These are phyloP conservation scores for Stenchaetothrips biformis DNA, from an alignment of 2,888 invertebrate species.

Conservation along the genomic window DNA sequence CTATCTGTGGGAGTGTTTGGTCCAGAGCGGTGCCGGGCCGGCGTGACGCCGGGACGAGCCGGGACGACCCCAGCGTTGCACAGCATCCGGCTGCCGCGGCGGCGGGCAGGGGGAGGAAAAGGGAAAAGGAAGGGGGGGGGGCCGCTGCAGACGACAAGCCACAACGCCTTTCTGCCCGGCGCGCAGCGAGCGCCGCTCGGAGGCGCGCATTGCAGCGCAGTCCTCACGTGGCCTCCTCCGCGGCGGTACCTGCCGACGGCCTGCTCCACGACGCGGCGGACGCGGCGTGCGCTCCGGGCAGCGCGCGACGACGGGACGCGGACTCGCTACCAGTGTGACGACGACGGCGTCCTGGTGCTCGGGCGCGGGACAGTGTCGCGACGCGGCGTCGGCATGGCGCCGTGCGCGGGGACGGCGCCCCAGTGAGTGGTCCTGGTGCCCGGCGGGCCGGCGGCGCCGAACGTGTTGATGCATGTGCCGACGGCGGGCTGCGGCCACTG, in stretches of 20 bases:
- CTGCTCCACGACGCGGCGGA: neutral
- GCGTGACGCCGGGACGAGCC: neutral
- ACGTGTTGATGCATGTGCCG: conserved; percentile 1
- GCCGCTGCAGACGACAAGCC: conserved; percentile 3
- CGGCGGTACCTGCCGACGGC: neutral
- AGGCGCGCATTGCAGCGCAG: neutral
- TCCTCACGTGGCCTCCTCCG: neutral
- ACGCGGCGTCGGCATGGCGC: neutral
- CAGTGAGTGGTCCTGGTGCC: neutral
- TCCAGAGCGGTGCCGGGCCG: neutral
- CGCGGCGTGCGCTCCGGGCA: neutral
- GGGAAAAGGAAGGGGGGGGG: conserved; percentile 38
- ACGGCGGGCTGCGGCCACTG: neutral
- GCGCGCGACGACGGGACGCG: neutral
- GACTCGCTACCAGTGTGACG: neutral
- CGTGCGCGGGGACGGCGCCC: neutral
- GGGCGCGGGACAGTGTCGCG: neutral
- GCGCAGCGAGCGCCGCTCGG: neutral
- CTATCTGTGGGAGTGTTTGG: conserved; percentile 24
- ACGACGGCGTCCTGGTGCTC: neutral
- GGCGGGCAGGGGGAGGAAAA: conserved; percentile 41
- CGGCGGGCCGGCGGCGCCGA: neutral
- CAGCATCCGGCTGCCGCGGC: conserved; percentile 32
- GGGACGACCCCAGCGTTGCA: neutral
- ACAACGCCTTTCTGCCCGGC: neutral